phyloP scores from a whole-genome alignment of 2,113 vertebrate species.

The Oncorhynchus mykiss region DNA sequence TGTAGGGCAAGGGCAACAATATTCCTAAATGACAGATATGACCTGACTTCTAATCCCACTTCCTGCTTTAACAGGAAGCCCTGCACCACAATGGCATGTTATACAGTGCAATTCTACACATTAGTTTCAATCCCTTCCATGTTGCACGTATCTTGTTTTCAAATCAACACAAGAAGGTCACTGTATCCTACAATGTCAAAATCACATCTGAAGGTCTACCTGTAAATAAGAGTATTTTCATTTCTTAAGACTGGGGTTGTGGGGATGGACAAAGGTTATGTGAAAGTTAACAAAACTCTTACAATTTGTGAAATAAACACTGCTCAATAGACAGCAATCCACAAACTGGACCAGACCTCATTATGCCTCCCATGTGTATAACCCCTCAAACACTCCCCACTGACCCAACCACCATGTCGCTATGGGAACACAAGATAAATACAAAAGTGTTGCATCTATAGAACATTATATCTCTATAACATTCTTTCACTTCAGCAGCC shows the following conservation, averaged over 20 bases:
- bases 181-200: conserved; percentile 1
- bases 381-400: conserved; percentile 11
- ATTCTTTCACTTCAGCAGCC: conserved; percentile 64
- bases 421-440: conserved; percentile 56
- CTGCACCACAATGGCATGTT: conserved; percentile 25
- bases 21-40: conserved; percentile 22
- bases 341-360: conserved; percentile 8
- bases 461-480: conserved; percentile 63
- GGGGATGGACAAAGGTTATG: conserved; percentile 16
- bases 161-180: conserved; percentile 24
- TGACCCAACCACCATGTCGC: conserved; percentile 37
- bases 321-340: neutral
- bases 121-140: conserved; percentile 1
- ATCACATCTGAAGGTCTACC: neutral
- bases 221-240: conserved; percentile 22
- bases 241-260: conserved; percentile 51
- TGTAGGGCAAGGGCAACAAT: neutral
- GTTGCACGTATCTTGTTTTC: neutral
- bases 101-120: neutral
- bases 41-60: conserved; percentile 26
- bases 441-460: conserved; percentile 63
- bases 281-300: neutral
- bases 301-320: conserved; percentile 2
- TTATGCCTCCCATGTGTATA: conserved; percentile 7
- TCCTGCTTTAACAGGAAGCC: conserved; percentile 23